These are phyloP conservation scores for Forbesichthys agassizii DNA, from an alignment of 2,113 vertebrate species.

Conservation along the genomic window DNA sequence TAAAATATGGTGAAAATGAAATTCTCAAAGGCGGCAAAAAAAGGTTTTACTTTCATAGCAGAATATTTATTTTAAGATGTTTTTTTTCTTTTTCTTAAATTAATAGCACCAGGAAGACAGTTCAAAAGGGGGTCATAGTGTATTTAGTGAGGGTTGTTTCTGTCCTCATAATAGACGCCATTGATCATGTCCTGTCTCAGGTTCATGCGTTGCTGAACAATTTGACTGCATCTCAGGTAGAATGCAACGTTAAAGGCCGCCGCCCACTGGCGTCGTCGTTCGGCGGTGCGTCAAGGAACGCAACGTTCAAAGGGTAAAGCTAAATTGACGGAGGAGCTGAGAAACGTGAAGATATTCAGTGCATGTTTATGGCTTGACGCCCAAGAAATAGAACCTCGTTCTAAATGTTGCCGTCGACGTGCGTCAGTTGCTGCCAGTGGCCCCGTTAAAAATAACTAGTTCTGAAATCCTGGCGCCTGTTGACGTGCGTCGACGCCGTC, in stretches of 20 bases:
- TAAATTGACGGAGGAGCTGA: no score
- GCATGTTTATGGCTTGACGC: no score
- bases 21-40: slow-evolving; percentile 1
- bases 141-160: background rate
- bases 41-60: slow-evolving; percentile 17
- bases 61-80: slow-evolving; percentile 30
- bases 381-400: no score
- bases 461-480: no score
- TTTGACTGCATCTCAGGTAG: slow-evolving; percentile 80
- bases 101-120: slow-evolving; percentile 15
- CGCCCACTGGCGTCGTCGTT: no score
- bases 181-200: slow-evolving; percentile 71
- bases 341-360: no score
- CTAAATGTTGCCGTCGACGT: no score
- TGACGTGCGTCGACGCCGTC: no score
- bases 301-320: slow-evolving; percentile 20
- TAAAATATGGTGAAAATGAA: slow-evolving; percentile 4
- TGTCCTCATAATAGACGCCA: slow-evolving; percentile 42
- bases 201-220: slow-evolving; percentile 66
- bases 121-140: background rate
- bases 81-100: slow-evolving; percentile 43
- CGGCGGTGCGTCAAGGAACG: no score
- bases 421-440: no score
- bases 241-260: slow-evolving; percentile 54
- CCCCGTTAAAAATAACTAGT: no score